Base-by-base conservation (phyloP, 2,888 invertebrate genomes). In the Euproctis similis region DNA sequence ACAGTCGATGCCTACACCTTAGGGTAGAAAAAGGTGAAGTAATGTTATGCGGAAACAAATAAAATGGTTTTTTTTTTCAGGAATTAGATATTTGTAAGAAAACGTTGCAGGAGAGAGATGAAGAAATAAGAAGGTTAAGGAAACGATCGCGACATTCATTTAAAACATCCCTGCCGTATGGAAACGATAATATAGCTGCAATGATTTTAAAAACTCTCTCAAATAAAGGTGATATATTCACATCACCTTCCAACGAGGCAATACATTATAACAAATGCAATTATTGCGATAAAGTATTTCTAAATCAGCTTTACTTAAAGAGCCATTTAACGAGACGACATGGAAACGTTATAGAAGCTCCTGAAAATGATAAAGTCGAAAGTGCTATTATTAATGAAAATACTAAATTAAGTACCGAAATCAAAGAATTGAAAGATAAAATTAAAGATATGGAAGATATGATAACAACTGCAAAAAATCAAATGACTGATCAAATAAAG, bases 211-310 rank as follows among this genome's bases (percentile, higher is more conserved):
- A 74, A 53, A 77, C 77, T 8, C 46, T 84, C 3, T 66, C 73
- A 5, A 69, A 72, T 23, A 77, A 74, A 53, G 58, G 61, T 9
- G 74, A 82, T 24, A 53, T 76, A 28, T 70, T 74, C 41, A 59
- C 61, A 9, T 51, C 69, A 8, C 54, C 67, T 12, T 58, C 68
- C 1, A 63, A 66, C 27, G 70, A 72, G 26, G 52, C 60, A 12
- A 48, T 68, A 20, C 87, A 86, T 32, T 80, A 80, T 36, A 82
- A 84, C 39, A 85, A 89, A 78, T 92, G 92, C 51, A 75, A 67
- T 19, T 84, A 86, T 52, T 92, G 92, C 50, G 85, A 87, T n/a
- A 92, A 91, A 69, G 85, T 87, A 5, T 91, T 91, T 58, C 66
- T 89, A 25, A 87, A 89, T 37, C 86, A 89, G 50, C 81, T 88